Conservation (phyloP, 2,888 invertebrate species). For the Drosophila leonis region DNA sequence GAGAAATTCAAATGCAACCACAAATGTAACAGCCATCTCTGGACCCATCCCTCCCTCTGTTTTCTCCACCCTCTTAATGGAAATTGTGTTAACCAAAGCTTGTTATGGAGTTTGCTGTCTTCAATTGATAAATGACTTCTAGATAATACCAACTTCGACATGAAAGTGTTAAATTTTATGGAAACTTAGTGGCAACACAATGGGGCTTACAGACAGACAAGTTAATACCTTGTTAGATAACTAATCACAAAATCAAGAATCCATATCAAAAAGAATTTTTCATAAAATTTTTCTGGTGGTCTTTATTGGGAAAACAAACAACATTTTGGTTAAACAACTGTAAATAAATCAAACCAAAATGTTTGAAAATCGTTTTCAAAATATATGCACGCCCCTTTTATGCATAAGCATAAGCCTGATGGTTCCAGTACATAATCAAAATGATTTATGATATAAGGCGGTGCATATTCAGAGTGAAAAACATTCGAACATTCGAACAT, state of each 20-base stretch:
- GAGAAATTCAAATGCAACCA: constrained; percentile 65
- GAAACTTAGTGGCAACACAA: constrained; percentile 41
- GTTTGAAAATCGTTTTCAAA: constrained; percentile 52
- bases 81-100: constrained; percentile 27
- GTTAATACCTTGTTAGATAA: constrained; percentile 54
- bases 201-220: constrained; percentile 55
- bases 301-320: constrained; percentile 3
- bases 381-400: constrained; percentile 60
- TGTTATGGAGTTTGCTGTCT: constrained; percentile 30
- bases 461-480: constrained; percentile 44
- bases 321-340: constrained; percentile 13
- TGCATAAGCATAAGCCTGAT: constrained; percentile 27
- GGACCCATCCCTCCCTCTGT: background rate
- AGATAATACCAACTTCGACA: constrained; percentile 42
- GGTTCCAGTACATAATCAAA: constrained; percentile 16
- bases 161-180: constrained; percentile 47
- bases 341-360: constrained; percentile 51
- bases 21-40: constrained; percentile 42
- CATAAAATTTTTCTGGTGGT: background rate
- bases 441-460: constrained; percentile 63
- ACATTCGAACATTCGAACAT: constrained; percentile 49
- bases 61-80: constrained; percentile 26
- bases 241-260: constrained; percentile 14
- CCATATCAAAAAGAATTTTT: constrained; percentile 1
- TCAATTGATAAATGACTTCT: constrained; percentile 71